phyloP scores from a whole-genome alignment of 2,888 invertebrate species.

The Bombylius discolor region DNA sequence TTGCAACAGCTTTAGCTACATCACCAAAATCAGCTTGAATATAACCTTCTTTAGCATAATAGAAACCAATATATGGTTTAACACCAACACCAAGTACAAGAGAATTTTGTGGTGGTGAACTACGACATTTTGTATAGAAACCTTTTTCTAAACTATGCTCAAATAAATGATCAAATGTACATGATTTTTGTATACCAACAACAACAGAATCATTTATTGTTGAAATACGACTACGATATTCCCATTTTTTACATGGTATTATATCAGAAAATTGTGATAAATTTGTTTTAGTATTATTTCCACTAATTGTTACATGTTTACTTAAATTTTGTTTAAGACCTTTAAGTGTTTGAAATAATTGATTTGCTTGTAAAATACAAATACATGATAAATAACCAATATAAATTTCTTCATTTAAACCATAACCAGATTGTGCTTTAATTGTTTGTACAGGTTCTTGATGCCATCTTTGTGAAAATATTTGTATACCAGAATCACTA shows the following conservation, averaged over 20 bases:
- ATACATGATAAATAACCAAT: conserved; percentile 51
- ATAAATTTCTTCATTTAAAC: conserved; percentile 37
- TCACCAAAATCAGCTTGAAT: conserved; percentile 71
- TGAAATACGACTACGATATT: conserved; percentile 61
- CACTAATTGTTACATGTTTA: conserved; percentile 27
- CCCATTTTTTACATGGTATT: conserved; percentile 72
- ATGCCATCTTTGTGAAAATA: conserved; percentile 74
- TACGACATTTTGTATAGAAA: conserved; percentile 44
- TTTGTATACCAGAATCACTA: conserved; percentile 70
- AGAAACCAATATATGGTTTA: conserved; percentile 77
- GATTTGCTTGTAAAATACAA: conserved; percentile 57
- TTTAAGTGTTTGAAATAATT: conserved; percentile 62
- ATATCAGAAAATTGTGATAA: conserved; percentile 22
- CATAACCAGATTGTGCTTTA: conserved; percentile 54
- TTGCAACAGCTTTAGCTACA: conserved; percentile 85
- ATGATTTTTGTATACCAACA: conserved; percentile 48
- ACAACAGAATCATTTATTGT: conserved; percentile 67
- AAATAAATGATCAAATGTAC: conserved; percentile 72
- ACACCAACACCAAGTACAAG: conserved; percentile 65
- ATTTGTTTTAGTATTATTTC: conserved; percentile 7
- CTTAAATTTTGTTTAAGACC: conserved; percentile 63
- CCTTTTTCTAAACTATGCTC: conserved; percentile 34
- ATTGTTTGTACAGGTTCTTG: conserved; percentile 64
- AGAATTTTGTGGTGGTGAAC: conserved; percentile 62
- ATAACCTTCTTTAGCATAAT: conserved; percentile 79